phyloP scores from a whole-genome alignment of 2,113 vertebrate species.

The rat (Rattus norvegicus) region DNA sequence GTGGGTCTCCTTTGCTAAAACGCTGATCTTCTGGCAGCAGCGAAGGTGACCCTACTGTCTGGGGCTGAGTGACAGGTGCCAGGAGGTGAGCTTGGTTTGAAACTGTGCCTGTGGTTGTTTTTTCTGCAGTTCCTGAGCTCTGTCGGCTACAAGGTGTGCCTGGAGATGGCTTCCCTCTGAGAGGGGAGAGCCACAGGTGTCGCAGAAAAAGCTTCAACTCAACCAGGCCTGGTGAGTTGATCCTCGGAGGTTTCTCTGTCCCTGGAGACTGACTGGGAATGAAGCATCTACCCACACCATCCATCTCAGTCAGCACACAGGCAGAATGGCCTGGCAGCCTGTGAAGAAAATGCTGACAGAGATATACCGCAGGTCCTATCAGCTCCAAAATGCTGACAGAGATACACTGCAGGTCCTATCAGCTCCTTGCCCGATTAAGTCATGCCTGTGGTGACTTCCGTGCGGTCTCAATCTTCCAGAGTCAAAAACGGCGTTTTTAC shows the following conservation, averaged over 20 bases:
- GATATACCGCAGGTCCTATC: neutral
- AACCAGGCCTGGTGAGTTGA: neutral
- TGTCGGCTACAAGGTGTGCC: rapidly evolving
- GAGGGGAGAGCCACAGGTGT: neutral
- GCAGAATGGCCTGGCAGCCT: neutral
- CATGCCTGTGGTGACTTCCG: neutral
- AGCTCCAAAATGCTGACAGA: neutral
- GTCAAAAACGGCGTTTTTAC: neutral
- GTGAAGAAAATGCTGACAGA: neutral
- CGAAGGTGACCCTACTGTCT: neutral
- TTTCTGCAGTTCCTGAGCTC: neutral
- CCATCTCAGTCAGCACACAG: neutral
- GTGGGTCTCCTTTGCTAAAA: neutral
- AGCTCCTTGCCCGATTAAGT: neutral
- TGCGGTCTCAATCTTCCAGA: neutral
- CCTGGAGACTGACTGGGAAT: neutral
- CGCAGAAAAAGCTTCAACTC: neutral
- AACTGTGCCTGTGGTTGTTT: neutral
- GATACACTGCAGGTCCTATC: neutral
- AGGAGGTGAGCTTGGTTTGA: constrained; percentile 2
- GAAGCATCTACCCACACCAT: neutral
- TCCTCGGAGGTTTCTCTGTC: neutral
- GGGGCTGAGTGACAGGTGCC: neutral
- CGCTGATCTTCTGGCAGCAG: neutral
- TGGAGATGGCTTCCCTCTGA: neutral